These are phyloP conservation scores for Anarhynchus alexandrinus DNA, from an alignment of 2,113 vertebrate genomes.

Conservation along the genomic window DNA sequence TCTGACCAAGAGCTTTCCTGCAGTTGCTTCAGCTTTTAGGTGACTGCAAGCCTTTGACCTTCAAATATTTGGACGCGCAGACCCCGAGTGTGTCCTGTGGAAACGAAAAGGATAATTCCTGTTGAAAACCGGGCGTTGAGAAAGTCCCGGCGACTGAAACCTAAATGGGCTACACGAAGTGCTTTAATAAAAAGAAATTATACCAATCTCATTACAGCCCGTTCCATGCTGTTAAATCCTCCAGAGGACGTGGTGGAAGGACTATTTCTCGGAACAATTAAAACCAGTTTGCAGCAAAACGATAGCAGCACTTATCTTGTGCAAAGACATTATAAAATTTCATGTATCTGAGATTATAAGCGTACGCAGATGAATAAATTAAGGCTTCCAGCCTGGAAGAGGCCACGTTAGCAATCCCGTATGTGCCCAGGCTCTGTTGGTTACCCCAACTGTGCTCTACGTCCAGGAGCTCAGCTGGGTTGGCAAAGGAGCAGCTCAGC, in stretches of 20 bases:
- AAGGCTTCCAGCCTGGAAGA: neutral
- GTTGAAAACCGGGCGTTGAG: fast-evolving
- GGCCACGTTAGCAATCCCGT: fast-evolving
- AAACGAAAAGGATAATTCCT: neutral
- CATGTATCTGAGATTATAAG: fast-evolving
- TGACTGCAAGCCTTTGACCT: too few relatives aligned
- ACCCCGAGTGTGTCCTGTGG: fast-evolving
- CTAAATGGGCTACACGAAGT: neutral
- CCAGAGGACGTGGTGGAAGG: fast-evolving
- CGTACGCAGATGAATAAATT: neutral
- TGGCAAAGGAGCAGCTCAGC: neutral
- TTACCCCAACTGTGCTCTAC: fast-evolving
- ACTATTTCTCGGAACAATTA: neutral
- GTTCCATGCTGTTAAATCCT: neutral
- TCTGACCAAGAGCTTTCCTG: neutral
- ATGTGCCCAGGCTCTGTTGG: neutral
- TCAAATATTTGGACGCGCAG: fast-evolving
- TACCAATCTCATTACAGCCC: neutral
- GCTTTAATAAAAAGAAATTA: neutral
- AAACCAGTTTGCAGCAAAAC: neutral
- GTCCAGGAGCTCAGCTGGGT: neutral
- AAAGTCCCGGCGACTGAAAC: neutral
- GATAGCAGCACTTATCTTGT: fast-evolving
- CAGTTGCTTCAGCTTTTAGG: neutral
- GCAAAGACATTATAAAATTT: neutral